phyloP scores from a whole-genome alignment of 2,797 vertebrate genomes.

The Loriculus beryllinus region DNA sequence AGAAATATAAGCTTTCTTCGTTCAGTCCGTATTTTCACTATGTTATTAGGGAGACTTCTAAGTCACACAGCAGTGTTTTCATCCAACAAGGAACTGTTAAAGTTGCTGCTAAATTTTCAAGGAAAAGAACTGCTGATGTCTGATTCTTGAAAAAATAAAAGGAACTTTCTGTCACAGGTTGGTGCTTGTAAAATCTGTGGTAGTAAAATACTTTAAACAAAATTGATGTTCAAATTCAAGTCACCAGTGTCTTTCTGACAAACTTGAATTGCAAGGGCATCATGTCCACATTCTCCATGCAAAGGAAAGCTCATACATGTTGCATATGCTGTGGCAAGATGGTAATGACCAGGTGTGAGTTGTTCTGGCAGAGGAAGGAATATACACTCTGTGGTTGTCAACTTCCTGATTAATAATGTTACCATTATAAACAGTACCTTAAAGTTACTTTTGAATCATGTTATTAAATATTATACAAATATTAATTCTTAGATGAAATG shows the following conservation, averaged over 20 bases:
- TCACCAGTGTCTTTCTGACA: not conserved
- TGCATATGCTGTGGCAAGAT: fast-evolving
- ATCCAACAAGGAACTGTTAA: not conserved
- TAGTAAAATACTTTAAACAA: not conserved
- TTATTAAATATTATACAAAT: not conserved
- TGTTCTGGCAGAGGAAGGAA: not conserved
- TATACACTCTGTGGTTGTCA: no score
- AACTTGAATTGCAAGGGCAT: not conserved
- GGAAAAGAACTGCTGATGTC: not conserved
- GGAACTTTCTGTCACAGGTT: not conserved
- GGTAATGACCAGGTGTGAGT: not conserved
- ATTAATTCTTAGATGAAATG: not conserved
- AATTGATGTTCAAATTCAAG: not conserved
- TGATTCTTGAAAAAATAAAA: not conserved
- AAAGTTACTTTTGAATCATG: not conserved
- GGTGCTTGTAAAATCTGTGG: not conserved
- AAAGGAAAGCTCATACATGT: not conserved
- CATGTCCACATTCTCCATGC: not conserved
- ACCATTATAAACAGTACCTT: not conserved
- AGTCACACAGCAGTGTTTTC: not conserved
- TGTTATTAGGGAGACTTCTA: not conserved
- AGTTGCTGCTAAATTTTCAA: not conserved
- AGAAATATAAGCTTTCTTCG: not conserved
- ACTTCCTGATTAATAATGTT: not conserved
- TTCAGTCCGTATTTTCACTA: not conserved